Evolutionary conservation across 2,888 invertebrate genomes (phyloP), one percentile per base, ranked within the genome.

Genomic region (Parnassius mnemosyne): DNA sequence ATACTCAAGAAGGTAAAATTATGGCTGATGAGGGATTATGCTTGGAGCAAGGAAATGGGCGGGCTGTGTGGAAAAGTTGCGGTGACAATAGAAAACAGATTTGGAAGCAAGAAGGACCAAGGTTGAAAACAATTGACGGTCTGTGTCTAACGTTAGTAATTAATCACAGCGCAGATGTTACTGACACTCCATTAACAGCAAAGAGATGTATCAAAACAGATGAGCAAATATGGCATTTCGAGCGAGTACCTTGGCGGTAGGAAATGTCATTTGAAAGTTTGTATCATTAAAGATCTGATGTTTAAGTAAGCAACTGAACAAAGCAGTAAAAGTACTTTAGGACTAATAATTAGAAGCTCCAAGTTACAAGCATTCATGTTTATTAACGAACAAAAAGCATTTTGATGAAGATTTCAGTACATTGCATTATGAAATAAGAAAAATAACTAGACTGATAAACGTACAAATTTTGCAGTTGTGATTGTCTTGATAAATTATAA

Each of bases 21-120:
- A 97, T 97, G 96, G 96, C 95, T 0, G 97, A 98, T 76, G 97
- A 97, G 79, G 96, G 96, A 9, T 91, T 97, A 7, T 98, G 98
- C 72, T 86, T 98, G 63, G 97, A 97, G 75, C 92, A 93, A 71
- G 92, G 92, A 0, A 94, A 92, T 71, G 93, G 93, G 1, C 87
- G 92, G 60, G 95, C 95, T 0, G 91, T 95, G 63, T 94, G 96
- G 79, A 94, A 95, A 84, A 94, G 94, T 20, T 96, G 96, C 74
- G 94, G 75, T 53, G 94, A 94, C 47, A 92, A 90, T 49, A 84
- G 85, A 0, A 92, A 95, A 71, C 96, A 96, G 78, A 92, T 93
- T 65, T 97, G 97, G 97, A 83, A 85, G 57, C 95, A 92, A 65
- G 80, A 84, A 57, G 89, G 89, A 0, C 83, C 89, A 0, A 77